Base-by-base conservation (phyloP, 1,140 invertebrate species). In the Aphelenchoides besseyi region DNA sequence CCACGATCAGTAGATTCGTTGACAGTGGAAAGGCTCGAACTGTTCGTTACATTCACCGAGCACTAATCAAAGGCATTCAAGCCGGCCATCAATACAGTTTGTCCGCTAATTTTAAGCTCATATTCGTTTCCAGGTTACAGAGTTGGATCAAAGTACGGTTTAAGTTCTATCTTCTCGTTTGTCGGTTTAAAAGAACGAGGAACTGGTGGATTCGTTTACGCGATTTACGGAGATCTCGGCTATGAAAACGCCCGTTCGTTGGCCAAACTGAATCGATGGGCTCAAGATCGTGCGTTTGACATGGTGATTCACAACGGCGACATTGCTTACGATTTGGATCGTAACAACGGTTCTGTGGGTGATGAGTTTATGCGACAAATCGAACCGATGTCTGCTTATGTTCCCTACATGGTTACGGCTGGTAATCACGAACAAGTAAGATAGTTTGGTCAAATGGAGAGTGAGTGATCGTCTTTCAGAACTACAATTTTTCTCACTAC, bases 301-400 rank as follows among this genome's bases (percentile, higher is more conserved):
- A 83, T 86, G 32, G 77, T 88, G 16, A 73, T 88, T n/a, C 88
- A 88, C 82, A 85, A 88, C 67, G 78, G 77, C 3, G 66, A 74
- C 64, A 28, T 74, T 35, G 68, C 72, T 16, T 74, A 74, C 35
- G 52, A 74, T 30, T n/a, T 74, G 18, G 69, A 87, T 88, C 23
- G 35, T 52, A 86, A 92, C 66, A 86, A 92, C 83, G 92, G 89
- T 0, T 83, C 84, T 54, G 88, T 92, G 53, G 93, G 93, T 0
- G 92, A 95, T 87, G 89, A 90, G 84, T 95, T 94, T 85, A 93
- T 95, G 92, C 88, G 89, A 32, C 91, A 92, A 87, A 90, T 95
- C 72, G 89, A 95, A 86, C 88, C 90, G 1, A 87, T 95, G 52
- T 92, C 93, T 54, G 91, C 91, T 35, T 90, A 91, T 85, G 87